A percentile compares a stretch with the other conserved stretches of the same genome.
Evolutionary conservation across 1,140 invertebrate genomes (phyloP).

Genomic region (Monochamus saltuarius): DNA sequence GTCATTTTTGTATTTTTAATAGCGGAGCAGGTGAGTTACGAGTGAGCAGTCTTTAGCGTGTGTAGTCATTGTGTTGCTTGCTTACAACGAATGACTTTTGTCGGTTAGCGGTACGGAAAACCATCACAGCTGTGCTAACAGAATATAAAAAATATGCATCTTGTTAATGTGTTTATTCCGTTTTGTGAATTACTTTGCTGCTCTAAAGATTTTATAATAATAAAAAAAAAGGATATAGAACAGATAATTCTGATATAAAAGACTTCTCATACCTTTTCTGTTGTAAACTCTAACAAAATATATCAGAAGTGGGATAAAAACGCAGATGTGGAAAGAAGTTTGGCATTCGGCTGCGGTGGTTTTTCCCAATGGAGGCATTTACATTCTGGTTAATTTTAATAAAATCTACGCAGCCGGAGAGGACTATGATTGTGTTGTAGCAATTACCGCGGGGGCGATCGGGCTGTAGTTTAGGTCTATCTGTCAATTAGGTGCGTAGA

Average conservation of each 20-base stretch:
- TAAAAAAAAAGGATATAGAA: too few species aligned
- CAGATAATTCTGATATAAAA: too few species aligned
- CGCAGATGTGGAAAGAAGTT: too few species aligned
- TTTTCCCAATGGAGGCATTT: background rate
- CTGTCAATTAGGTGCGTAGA: conserved; percentile 51
- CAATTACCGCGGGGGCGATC: conserved; percentile 41
- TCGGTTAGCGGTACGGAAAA: background rate
- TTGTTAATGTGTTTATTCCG: too few species aligned
- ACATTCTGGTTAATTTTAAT: background rate
- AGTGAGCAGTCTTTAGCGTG: background rate
- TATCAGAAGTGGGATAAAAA: too few species aligned
- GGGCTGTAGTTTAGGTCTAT: conserved; percentile 46
- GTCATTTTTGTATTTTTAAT: conserved; percentile 14
- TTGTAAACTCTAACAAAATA: background rate
- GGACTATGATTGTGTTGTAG: conserved; percentile 49
- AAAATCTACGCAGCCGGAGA: conserved; percentile 31
- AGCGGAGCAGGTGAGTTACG: background rate
- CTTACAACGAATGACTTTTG: background rate
- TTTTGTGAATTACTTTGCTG: too few species aligned
- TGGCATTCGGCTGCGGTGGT: conserved; percentile 7
- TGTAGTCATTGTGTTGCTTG: background rate
- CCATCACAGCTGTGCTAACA: too few species aligned
- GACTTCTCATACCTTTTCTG: too few species aligned
- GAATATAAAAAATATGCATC: too few species aligned
- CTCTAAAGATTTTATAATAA: too few species aligned